phyloP scores from a whole-genome alignment of 2,113 vertebrate genomes.

The Tapirus terrestris region DNA sequence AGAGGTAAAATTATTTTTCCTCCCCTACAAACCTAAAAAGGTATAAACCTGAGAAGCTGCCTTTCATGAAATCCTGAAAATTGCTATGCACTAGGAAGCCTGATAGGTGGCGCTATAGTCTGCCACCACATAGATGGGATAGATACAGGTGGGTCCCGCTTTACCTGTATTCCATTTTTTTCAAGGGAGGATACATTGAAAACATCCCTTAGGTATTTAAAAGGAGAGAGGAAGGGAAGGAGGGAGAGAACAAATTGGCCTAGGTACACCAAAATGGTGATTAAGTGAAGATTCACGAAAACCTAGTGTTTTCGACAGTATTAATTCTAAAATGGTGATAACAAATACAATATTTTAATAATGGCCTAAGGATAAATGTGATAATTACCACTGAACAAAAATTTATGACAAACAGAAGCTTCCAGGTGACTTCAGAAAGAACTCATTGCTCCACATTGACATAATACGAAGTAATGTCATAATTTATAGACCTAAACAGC shows the following conservation, averaged over 20 bases:
- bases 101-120: neutral
- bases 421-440: constrained; percentile 35
- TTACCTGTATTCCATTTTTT: neutral
- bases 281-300: neutral
- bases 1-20: neutral
- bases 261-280: too few species aligned
- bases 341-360: neutral
- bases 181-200: neutral
- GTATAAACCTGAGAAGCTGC: neutral
- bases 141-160: neutral
- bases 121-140: neutral
- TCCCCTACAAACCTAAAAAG: neutral
- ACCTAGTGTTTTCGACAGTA: neutral
- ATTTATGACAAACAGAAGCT: neutral
- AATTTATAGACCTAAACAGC: neutral
- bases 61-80: neutral
- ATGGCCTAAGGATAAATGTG: neutral
- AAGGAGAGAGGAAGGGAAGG: neutral
- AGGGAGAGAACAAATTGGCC: neutral
- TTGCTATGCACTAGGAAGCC: neutral
- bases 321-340: neutral
- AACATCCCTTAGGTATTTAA: neutral
- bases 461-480: neutral
- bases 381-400: neutral
- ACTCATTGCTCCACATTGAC: neutral